Conservation (phyloP, 2,888 invertebrate genomes). For the Theodoxus fluviatilis region DNA sequence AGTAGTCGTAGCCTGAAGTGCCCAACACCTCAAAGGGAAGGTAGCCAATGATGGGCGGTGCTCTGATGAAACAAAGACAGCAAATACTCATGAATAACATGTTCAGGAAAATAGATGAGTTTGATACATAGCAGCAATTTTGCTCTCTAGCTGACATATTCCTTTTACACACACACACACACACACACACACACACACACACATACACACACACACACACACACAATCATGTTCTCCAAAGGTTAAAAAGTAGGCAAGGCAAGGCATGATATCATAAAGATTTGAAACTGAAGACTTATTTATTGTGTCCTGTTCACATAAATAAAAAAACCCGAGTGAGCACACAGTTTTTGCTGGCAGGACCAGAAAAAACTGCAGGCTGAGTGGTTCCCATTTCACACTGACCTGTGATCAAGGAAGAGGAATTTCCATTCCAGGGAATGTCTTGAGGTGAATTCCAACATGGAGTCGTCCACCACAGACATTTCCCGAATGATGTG, state of each 20-base stretch:
- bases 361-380: no score
- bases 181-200: not conserved
- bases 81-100: not conserved
- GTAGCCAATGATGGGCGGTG: conserved; percentile 89
- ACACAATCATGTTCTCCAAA: no score
- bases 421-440: conserved; percentile 96
- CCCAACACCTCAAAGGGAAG: conserved; percentile 93
- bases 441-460: conserved; percentile 89
- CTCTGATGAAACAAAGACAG: conserved; percentile 68
- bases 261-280: not conserved
- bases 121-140: conserved; percentile 3
- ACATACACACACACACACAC: not conserved
- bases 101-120: not conserved
- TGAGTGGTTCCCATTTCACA: not conserved
- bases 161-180: no score
- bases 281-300: no score
- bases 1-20: conserved; percentile 95
- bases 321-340: no score
- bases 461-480: conserved; percentile 67
- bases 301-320: no score
- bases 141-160: not conserved
- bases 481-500: conserved; percentile 86
- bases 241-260: not conserved
- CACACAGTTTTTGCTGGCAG: no score
- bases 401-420: conserved; percentile 81